These are phyloP conservation scores for Phyllotreta cruciferae DNA, from an alignment of 2,888 invertebrate genomes.

Conservation along the genomic window DNA sequence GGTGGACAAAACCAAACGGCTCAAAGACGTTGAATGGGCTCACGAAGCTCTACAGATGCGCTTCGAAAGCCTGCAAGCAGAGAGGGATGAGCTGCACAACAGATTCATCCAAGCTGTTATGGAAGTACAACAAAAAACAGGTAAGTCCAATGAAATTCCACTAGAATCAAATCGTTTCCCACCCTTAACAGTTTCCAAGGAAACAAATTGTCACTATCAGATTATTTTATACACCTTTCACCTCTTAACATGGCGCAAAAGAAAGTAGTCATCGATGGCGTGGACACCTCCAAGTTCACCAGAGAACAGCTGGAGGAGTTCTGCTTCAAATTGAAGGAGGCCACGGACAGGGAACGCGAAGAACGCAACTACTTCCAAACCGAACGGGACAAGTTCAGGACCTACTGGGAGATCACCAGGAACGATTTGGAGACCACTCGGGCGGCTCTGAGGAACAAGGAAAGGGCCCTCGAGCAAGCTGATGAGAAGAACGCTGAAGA, in stretches of 20 bases:
- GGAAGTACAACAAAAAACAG: constrained; percentile 85
- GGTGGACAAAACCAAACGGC: constrained; percentile 62
- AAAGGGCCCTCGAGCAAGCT: no score
- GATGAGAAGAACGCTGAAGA: no score
- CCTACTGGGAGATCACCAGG: constrained; percentile 95
- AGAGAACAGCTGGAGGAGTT: constrained; percentile 92
- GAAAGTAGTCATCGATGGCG: constrained; percentile 76
- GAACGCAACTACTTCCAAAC: constrained; percentile 95
- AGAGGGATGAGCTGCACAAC: constrained; percentile 79
- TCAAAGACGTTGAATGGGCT: constrained; percentile 69
- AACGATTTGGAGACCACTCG: constrained; percentile 79
- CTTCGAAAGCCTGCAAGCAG: constrained; percentile 75
- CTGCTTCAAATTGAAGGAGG: constrained; percentile 83
- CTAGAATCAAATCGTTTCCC: background rate
- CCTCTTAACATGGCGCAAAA: no score
- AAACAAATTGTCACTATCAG: no score
- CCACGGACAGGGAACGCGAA: constrained; percentile 92
- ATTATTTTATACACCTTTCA: no score
- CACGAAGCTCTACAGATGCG: constrained; percentile 76
- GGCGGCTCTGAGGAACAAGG: no score
- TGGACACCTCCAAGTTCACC: constrained; percentile 90
- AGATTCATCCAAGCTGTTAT: constrained; percentile 83
- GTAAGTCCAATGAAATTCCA: constrained; percentile 2
- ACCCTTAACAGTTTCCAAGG: background rate
- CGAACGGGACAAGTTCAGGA: constrained; percentile 91